Percentiles rank a stretch among this genome's conserved stretches.
Conservation (phyloP, 2,113 vertebrate genomes). For the Ameiurus melas region DNA sequence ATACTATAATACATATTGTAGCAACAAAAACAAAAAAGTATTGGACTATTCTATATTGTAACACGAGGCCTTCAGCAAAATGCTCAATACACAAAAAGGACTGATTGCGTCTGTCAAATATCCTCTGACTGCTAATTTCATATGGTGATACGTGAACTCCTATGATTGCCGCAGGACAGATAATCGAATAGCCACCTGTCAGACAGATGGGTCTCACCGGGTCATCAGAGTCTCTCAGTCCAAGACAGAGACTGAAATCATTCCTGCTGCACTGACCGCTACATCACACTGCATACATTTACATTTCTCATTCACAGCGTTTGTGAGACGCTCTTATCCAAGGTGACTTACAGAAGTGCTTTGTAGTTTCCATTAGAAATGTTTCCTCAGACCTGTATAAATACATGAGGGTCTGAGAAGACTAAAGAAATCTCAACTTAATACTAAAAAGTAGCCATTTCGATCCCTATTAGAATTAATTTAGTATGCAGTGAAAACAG, state of each 20-base stretch:
- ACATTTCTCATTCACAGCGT: neutral
- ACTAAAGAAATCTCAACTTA: neutral
- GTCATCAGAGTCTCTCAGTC: constrained; percentile 31
- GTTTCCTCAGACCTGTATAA: neutral
- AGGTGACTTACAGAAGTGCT: neutral
- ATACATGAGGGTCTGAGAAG: neutral
- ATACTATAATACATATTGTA: neutral
- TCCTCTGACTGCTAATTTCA: neutral
- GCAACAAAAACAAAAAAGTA: neutral
- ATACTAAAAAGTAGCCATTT: no score
- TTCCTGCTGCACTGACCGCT: neutral
- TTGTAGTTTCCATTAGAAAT: neutral
- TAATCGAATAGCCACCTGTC: constrained; percentile 41
- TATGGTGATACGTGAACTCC: neutral
- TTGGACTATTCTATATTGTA: neutral
- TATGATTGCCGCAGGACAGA: neutral
- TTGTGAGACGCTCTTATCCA: neutral
- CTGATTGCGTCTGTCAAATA: neutral
- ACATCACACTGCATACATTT: neutral
- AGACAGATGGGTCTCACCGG: constrained; percentile 53
- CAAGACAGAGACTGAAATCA: constrained; percentile 42
- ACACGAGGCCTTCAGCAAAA: neutral
- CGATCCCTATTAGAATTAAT: neutral
- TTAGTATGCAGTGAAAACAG: neutral
- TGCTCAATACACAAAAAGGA: neutral